These are phyloP conservation scores for Hyperoodon ampullatus DNA, from an alignment of 2,113 vertebrate species.

Conservation along the genomic window DNA sequence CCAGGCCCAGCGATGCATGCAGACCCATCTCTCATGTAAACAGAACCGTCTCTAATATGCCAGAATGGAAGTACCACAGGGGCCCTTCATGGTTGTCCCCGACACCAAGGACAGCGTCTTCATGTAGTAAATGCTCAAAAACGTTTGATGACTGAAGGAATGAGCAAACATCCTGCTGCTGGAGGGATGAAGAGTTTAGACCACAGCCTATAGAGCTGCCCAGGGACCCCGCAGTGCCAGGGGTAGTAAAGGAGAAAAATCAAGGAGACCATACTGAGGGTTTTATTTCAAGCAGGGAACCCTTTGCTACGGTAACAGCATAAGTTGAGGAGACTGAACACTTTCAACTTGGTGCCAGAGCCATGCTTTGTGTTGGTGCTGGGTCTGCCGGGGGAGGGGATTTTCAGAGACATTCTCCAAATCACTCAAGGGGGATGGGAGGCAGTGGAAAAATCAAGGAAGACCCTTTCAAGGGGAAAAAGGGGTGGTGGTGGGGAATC, in stretches of 20 bases:
- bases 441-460: neutral
- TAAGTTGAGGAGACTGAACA: neutral
- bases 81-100: neutral
- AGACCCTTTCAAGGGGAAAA: neutral
- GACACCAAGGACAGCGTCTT: neutral
- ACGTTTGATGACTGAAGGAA: neutral
- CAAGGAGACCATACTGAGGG: neutral
- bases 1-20: neutral
- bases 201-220: neutral
- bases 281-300: neutral
- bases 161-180: neutral
- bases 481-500: neutral
- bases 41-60: neutral
- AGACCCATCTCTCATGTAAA: neutral
- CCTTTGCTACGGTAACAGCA: neutral
- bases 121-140: neutral
- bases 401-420: neutral
- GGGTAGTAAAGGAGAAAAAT: neutral
- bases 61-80: neutral
- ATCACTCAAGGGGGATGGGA: neutral
- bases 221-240: too few species aligned
- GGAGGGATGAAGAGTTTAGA: neutral
- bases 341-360: neutral
- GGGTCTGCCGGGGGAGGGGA: neutral
- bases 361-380: neutral